phyloP scores from a whole-genome alignment of 2,888 invertebrate genomes.

The Tillus elongatus region DNA sequence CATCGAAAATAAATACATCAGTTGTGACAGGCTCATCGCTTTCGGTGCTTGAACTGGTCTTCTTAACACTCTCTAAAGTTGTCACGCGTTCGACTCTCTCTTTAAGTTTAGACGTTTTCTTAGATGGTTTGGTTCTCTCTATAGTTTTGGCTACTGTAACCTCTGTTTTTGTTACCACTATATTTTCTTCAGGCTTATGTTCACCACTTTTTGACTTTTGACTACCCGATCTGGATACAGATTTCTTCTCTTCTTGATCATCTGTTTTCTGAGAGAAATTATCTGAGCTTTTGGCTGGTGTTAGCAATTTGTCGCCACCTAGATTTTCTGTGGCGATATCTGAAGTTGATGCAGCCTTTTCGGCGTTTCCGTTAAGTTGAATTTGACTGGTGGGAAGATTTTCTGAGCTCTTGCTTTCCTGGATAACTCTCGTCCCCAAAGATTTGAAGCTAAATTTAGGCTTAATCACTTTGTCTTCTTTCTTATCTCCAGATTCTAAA shows the following conservation, averaged over 20 bases:
- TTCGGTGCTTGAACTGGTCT: too few relatives aligned
- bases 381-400: neutral
- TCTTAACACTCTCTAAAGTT: too few relatives aligned
- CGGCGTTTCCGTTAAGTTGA: neutral
- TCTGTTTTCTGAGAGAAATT: neutral
- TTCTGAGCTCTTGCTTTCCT: neutral
- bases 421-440: neutral
- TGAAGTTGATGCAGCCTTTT: neutral
- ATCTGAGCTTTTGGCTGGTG: neutral
- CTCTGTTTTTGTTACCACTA: too few relatives aligned
- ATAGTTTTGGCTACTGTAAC: too few relatives aligned
- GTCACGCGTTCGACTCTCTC: too few relatives aligned
- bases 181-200: too few relatives aligned
- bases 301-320: too few relatives aligned
- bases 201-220: neutral
- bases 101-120: too few relatives aligned
- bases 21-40: neutral
- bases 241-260: neutral
- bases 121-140: too few relatives aligned
- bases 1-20: neutral
- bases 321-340: neutral
- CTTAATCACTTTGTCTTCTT: neutral
- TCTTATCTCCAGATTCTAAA: conserved; percentile 29
- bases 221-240: neutral
- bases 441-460: neutral